These are phyloP conservation scores for Hyalella azteca DNA, from an alignment of 2,888 invertebrate genomes.

Conservation along the genomic window DNA sequence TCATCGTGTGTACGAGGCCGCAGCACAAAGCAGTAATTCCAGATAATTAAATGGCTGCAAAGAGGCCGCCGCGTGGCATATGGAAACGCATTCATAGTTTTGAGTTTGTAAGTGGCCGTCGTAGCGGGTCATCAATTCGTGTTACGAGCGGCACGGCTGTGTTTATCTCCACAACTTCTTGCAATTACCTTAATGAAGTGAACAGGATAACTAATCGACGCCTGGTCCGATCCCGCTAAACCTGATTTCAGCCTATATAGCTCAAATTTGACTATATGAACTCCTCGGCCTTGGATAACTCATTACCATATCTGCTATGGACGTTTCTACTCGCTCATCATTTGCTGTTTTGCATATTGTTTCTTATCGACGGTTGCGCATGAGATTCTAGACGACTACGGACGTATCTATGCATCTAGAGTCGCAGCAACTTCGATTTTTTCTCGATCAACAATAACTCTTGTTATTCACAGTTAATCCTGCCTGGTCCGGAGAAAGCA, in stretches of 20 bases:
- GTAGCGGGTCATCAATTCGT: neutral
- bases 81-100: neutral
- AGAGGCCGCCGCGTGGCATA: slow-evolving; percentile 27
- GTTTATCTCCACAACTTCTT: neutral
- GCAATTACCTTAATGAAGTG: slow-evolving; percentile 9
- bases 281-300: neutral
- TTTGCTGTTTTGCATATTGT: neutral
- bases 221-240: slow-evolving; percentile 1
- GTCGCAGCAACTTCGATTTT: too few species aligned
- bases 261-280: neutral
- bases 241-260: too few species aligned
- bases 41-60: too few species aligned
- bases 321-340: neutral
- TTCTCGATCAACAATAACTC: too few species aligned
- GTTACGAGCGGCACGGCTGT: neutral
- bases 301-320: slow-evolving; percentile 18
- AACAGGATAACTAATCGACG: neutral
- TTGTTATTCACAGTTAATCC: too few species aligned
- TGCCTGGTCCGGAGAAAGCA: too few species aligned
- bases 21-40: too few species aligned
- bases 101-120: slow-evolving; percentile 24
- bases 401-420: too few species aligned
- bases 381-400: too few species aligned
- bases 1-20: too few species aligned
- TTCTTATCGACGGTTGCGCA: too few species aligned